Evolutionary conservation across 2,888 invertebrate species (phyloP).

Genomic region (Dascillus cervinus): DNA sequence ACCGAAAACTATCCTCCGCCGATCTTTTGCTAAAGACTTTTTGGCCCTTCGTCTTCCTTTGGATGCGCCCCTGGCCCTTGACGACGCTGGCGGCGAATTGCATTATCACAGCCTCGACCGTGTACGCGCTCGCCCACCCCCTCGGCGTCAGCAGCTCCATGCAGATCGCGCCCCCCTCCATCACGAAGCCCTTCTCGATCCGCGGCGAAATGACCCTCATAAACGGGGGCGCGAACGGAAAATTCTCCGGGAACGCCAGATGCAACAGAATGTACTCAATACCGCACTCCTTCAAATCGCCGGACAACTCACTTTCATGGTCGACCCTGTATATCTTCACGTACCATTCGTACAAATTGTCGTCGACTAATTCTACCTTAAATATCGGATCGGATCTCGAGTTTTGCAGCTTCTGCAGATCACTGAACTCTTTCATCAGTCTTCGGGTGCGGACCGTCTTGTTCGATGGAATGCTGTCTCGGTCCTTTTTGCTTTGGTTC

Average conservation of each 20-base stretch:
- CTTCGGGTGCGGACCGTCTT: conserved; percentile 65
- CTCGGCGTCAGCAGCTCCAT: conserved; percentile 82
- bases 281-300: conserved; percentile 70
- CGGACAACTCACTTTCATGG: conserved; percentile 75
- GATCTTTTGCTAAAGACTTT: conserved; percentile 72
- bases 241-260: conserved; percentile 78
- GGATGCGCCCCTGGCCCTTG: conserved; percentile 79
- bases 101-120: conserved; percentile 81
- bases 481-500: conserved; percentile 27
- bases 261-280: conserved; percentile 70
- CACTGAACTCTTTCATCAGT: conserved; percentile 79
- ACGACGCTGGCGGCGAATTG: conserved; percentile 84
- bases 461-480: conserved; percentile 45
- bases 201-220: conserved; percentile 56
- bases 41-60: conserved; percentile 67
- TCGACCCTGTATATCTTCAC: conserved; percentile 75
- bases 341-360: conserved; percentile 84
- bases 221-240: conserved; percentile 84
- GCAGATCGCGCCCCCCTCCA: conserved; percentile 86
- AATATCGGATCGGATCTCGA: conserved; percentile 66
- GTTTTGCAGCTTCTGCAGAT: conserved; percentile 67
- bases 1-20: conserved; percentile 83
- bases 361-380: conserved; percentile 77
- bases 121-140: conserved; percentile 84
- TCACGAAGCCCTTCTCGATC: conserved; percentile 71